phyloP scores from a whole-genome alignment of 2,113 vertebrate species.

The Chaetops frenatus region DNA sequence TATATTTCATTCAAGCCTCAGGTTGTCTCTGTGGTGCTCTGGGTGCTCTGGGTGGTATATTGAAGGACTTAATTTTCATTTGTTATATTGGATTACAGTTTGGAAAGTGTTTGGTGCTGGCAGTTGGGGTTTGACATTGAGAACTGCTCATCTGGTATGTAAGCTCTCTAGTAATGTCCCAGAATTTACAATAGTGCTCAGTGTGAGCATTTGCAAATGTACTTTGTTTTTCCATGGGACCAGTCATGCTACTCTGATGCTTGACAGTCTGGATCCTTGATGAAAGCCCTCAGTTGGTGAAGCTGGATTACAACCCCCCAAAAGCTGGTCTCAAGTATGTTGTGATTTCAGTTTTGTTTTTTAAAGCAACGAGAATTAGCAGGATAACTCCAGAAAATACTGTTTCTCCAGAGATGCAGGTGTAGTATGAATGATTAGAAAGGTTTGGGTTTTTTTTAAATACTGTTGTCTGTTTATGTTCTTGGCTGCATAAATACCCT shows the following conservation, averaged over 20 bases:
- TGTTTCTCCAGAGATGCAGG: neutral
- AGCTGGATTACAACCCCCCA: neutral
- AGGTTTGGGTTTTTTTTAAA: neutral
- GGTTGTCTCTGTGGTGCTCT: neutral
- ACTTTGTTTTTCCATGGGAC: neutral
- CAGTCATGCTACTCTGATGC: neutral
- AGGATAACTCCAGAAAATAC: neutral
- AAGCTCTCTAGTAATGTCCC: neutral
- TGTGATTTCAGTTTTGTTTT: neutral
- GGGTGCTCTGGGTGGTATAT: neutral
- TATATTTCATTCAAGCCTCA: neutral
- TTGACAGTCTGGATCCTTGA: neutral
- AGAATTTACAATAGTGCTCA: neutral
- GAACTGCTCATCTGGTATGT: neutral
- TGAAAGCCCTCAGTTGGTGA: neutral
- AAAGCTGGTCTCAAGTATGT: neutral
- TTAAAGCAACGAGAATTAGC: neutral
- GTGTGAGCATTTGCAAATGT: neutral
- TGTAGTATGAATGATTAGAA: neutral
- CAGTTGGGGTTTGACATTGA: neutral
- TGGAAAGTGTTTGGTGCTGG: neutral
- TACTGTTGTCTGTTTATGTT: neutral
- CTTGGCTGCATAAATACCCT: neutral
- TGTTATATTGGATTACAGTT: neutral
- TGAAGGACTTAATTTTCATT: neutral